phyloP scores from a whole-genome alignment of 1,140 invertebrate genomes.

The Pseudachorutes palmiensis region DNA sequence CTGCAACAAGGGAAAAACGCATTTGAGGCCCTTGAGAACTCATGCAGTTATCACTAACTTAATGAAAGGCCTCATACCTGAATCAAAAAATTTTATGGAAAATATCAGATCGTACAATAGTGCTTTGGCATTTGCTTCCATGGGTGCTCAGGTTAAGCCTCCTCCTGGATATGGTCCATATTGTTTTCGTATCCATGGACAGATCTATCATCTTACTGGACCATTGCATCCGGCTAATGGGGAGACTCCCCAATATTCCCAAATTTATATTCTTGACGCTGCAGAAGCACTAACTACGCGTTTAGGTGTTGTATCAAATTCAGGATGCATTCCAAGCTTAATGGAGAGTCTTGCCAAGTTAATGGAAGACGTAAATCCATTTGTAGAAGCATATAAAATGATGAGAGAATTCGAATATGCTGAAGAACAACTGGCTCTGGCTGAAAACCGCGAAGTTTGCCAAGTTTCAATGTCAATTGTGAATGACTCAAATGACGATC shows the following conservation, averaged over 20 bases:
- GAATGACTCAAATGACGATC: constrained; percentile 21
- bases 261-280: constrained; percentile 37
- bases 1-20: constrained; percentile 22
- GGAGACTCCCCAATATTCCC: constrained; percentile 28
- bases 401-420: constrained; percentile 34
- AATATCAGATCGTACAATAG: constrained; percentile 40
- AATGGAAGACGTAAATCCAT: constrained; percentile 25
- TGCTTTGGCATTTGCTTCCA: constrained; percentile 38
- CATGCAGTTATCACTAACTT: not conserved
- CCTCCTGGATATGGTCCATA: constrained; percentile 25
- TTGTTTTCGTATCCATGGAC: constrained; percentile 41
- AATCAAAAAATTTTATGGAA: constrained; percentile 36
- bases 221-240: constrained; percentile 15
- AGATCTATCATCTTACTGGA: constrained; percentile 39
- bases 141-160: constrained; percentile 31
- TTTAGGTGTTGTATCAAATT: constrained; percentile 16
- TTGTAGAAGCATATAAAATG: constrained; percentile 34
- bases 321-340: not conserved
- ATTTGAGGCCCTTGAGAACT: not conserved
- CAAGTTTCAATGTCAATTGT: constrained; percentile 23
- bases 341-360: constrained; percentile 5
- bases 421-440: constrained; percentile 19
- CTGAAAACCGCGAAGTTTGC: not conserved
- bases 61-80: constrained; percentile 13
- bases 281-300: constrained; percentile 13